Percentiles rank a stretch among this genome's conserved stretches.
Conservation (phyloP, 92 coral and sea anemone species). For the Epizoanthus illoricatus region DNA sequence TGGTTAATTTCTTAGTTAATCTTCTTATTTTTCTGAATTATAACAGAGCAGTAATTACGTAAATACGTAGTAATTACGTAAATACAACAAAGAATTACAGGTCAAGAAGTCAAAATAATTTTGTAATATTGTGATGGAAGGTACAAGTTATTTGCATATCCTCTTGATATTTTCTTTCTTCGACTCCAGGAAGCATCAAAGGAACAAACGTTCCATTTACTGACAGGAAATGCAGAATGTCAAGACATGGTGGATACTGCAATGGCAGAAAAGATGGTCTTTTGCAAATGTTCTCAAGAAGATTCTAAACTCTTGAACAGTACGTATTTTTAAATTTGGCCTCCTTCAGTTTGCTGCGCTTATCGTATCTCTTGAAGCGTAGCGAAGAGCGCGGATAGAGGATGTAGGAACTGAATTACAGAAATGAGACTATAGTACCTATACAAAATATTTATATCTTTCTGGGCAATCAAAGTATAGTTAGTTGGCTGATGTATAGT, state of each 20-base stretch:
- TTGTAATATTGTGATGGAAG: not conserved
- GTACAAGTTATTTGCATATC: too few species aligned
- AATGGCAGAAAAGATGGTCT: not conserved
- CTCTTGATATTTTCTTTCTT: not conserved
- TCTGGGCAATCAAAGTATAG: too few species aligned
- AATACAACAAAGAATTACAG: not conserved
- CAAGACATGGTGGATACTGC: not conserved
- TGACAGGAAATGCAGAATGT: not conserved
- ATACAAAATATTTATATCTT: too few species aligned
- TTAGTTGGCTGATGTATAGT: too few species aligned
- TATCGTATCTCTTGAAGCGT: too few species aligned
- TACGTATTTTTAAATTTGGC: not conserved
- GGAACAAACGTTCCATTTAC: not conserved
- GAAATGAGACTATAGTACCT: too few species aligned
- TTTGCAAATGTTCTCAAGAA: not conserved
- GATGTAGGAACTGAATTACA: too few species aligned
- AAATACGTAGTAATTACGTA: not conserved
- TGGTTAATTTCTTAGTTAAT: not conserved
- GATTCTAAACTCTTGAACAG: not conserved
- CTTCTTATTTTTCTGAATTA: not conserved
- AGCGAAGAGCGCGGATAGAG: too few species aligned
- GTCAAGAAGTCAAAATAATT: not conserved
- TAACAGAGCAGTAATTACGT: not conserved
- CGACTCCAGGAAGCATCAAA: not conserved
- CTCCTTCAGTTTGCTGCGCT: too few species aligned